Conservation (phyloP, 1,140 invertebrate species). For the Eriosoma lanigerum region DNA sequence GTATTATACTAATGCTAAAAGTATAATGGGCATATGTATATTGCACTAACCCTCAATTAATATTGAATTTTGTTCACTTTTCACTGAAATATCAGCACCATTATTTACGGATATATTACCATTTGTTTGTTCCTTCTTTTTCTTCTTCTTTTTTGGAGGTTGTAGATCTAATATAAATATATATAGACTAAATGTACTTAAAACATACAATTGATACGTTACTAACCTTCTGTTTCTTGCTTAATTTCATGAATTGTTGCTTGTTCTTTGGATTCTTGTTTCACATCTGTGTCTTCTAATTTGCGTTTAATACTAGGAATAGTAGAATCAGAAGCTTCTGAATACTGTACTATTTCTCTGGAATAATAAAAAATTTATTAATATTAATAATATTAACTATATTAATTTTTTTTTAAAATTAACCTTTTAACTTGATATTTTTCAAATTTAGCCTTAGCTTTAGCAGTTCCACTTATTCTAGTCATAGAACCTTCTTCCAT, state of each 20-base stretch:
- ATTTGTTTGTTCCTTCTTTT: slow-evolving; percentile 34
- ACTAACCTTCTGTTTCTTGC: not conserved
- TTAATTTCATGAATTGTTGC: not conserved
- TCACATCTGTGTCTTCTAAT: slow-evolving; percentile 60
- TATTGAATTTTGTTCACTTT: slow-evolving; percentile 45
- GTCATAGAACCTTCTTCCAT: slow-evolving; percentile 84
- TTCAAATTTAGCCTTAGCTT: slow-evolving; percentile 83
- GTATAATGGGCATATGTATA: too few species aligned
- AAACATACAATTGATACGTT: not conserved
- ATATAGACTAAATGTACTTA: not conserved
- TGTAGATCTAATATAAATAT: not conserved
- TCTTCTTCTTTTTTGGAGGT: slow-evolving; percentile 38
- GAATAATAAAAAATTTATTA: slow-evolving; percentile 53
- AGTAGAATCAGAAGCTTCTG: slow-evolving; percentile 65
- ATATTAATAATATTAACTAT: not conserved
- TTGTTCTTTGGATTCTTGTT: slow-evolving; percentile 59
- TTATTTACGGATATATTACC: not conserved
- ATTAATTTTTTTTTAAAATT: slow-evolving; percentile 17
- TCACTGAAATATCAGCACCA: not conserved
- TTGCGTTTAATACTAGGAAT: slow-evolving; percentile 60
- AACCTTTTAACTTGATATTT: slow-evolving; percentile 83
- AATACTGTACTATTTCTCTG: slow-evolving; percentile 70
- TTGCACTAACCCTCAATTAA: not conserved
- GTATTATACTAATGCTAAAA: too few species aligned
- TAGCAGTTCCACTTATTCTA: slow-evolving; percentile 83